Base-by-base conservation (phyloP, 2,888 invertebrate species). In the Apotomis capreana region DNA sequence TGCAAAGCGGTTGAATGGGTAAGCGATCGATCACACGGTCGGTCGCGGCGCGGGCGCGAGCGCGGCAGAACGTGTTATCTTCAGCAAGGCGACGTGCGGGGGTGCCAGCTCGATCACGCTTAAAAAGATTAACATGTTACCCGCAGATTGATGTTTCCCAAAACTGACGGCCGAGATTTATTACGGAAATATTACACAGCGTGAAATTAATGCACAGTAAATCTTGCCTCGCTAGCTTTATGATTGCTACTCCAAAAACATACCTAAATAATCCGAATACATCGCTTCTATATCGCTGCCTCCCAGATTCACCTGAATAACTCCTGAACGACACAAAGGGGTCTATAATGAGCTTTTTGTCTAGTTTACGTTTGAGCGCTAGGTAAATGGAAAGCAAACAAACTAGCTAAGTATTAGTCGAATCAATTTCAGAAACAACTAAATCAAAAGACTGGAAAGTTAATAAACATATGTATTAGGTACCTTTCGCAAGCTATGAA, bases 81-180 rank as follows among this genome's bases (percentile, higher is more conserved):
- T 81, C 75, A 82, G 80, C 81, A 80, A 78, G 79, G 78, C 81
- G 80, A 51, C 55, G 60, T 61, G 65, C 46, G 65, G 62, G 65
- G 62, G 60, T 79, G 79, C 80, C 78, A 79, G 81, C 82, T 85
- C 83, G 81, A 84, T 85, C 83, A 85, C 81, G 83, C 82, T 83
- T 84, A 83, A 86, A 87, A 87, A 87, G 84, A 88, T 88, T 87
- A 87, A 86, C 85, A 86, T 86, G 84, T 83, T 85, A 80, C 79
- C 78, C 80, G 75, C 81, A 84, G 81, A 85, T 84, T 86, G 81
- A 81, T 80, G 81, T 72, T 72, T 68, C 63, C 68, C 52, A 63
- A 72, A 72, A 68, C 68, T 68, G 72, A 68, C 63, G 46, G 58
- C 59, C 54, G 52, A 72, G 72, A 72, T 72, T 72, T 72, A 72